Percentiles rank a stretch among this genome's conserved stretches.
phyloP scores from a whole-genome alignment of 2,888 invertebrate species.

The Caradrina clavipalpis region DNA sequence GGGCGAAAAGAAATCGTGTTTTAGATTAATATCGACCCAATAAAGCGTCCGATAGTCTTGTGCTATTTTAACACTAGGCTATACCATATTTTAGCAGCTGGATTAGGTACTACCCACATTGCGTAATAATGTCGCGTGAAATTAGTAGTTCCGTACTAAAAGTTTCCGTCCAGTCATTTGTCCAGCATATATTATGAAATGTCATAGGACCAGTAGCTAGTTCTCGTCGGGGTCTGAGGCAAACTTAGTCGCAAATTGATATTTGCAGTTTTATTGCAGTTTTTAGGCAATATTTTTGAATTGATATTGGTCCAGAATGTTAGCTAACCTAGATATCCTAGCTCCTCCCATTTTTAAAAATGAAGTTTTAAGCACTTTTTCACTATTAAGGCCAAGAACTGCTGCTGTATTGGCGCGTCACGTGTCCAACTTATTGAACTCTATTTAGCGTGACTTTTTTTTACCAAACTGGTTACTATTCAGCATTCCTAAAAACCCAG shows the following conservation, averaged over 20 bases:
- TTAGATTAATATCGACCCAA: neutral
- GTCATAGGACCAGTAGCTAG: too few species aligned
- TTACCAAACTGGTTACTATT: neutral
- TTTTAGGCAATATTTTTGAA: neutral
- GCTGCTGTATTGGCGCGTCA: neutral
- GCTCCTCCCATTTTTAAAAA: too few species aligned
- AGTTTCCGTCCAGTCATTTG: neutral
- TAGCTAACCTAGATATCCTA: too few species aligned
- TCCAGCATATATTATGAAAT: too few species aligned
- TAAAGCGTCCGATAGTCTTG: too few species aligned
- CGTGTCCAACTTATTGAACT: neutral
- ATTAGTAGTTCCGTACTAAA: neutral
- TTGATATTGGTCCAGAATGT: too few species aligned
- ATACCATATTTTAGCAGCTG: neutral
- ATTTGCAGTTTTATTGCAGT: neutral
- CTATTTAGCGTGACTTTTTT: neutral
- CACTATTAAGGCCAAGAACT: too few species aligned
- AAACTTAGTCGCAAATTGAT: too few species aligned
- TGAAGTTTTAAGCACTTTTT: neutral
- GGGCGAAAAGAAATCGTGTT: neutral
- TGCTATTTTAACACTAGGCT: neutral
- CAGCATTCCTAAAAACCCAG: conserved; percentile 1
- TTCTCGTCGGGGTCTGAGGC: too few species aligned
- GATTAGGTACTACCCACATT: neutral
- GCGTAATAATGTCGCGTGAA: neutral